Evolutionary conservation across 2,113 vertebrate species (phyloP).

Genomic region (Dicaeum eximium): DNA sequence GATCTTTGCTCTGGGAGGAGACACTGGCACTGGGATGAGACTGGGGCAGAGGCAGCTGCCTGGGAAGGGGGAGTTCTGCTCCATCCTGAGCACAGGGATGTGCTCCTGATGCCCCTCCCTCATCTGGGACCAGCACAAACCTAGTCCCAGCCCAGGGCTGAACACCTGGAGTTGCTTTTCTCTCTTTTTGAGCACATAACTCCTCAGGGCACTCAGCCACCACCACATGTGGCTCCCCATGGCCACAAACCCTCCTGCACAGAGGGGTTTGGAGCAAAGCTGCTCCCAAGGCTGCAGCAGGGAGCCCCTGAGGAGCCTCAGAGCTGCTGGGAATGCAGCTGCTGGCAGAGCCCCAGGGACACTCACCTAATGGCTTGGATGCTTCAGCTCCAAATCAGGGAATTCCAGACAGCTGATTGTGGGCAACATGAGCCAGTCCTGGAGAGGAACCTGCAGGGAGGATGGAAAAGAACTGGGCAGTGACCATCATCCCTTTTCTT

Average conservation of each 20-base stretch:
- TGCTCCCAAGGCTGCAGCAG: not conserved
- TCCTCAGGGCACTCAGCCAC: not conserved
- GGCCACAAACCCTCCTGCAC: not conserved
- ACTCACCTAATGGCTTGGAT: not conserved
- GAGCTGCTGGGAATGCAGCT: not conserved
- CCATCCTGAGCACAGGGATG: not conserved
- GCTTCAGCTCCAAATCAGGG: not conserved
- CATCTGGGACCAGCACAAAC: not conserved
- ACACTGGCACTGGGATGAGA: not conserved
- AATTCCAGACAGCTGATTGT: not conserved
- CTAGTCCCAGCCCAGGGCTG: not conserved
- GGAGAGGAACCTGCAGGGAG: not conserved
- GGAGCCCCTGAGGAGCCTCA: not conserved
- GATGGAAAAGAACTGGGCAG: not conserved
- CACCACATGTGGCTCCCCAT: fast-evolving
- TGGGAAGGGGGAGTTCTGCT: not conserved
- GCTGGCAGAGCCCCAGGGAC: not conserved
- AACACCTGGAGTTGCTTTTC: not conserved
- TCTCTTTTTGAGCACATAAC: not conserved
- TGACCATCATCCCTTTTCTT: not conserved
- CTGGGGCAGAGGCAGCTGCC: not conserved
- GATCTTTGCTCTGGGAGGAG: not conserved
- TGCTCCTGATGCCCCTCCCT: not conserved
- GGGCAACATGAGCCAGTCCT: not conserved
- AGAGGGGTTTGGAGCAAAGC: not conserved